These are phyloP conservation scores for Mercenaria mercenaria DNA, from an alignment of 1,140 invertebrate genomes.

Conservation along the genomic window DNA sequence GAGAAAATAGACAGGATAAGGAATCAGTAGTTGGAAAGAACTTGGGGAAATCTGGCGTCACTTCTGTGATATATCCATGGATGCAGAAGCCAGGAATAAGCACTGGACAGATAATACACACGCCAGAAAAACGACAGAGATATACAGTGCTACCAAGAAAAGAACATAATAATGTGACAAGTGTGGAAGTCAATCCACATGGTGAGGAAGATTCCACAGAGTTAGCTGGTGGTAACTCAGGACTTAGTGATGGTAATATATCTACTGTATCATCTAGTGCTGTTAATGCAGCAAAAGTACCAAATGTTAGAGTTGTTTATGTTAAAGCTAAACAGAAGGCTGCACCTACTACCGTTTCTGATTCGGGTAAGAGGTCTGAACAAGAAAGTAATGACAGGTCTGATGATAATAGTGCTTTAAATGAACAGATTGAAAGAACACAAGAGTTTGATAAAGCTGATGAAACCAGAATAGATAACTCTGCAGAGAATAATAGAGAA, in stretches of 20 bases:
- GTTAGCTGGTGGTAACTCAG: background rate
- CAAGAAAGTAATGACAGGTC: background rate
- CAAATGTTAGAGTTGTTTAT: slow-evolving; percentile 27
- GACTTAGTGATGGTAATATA: too few relatives aligned
- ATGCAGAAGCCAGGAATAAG: background rate
- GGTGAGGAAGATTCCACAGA: background rate
- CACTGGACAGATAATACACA: background rate
- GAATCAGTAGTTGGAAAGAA: background rate
- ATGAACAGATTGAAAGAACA: background rate
- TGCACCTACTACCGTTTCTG: background rate
- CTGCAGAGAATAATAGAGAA: background rate
- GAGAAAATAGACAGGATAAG: background rate
- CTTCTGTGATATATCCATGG: background rate
- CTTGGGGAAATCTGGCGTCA: background rate
- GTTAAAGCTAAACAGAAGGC: slow-evolving; percentile 16
- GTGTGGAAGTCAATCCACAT: background rate
- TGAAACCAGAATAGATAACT: background rate
- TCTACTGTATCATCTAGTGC: background rate
- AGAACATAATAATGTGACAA: background rate
- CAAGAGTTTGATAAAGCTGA: too few relatives aligned
- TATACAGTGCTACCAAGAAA: background rate
- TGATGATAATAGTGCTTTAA: background rate
- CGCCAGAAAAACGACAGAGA: background rate
- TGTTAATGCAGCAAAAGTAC: background rate
- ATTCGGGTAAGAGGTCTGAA: background rate